Percentiles rank a stretch among this genome's conserved stretches.
Conservation (phyloP, 1,140 invertebrate genomes). For the Bombyx mandarina region DNA sequence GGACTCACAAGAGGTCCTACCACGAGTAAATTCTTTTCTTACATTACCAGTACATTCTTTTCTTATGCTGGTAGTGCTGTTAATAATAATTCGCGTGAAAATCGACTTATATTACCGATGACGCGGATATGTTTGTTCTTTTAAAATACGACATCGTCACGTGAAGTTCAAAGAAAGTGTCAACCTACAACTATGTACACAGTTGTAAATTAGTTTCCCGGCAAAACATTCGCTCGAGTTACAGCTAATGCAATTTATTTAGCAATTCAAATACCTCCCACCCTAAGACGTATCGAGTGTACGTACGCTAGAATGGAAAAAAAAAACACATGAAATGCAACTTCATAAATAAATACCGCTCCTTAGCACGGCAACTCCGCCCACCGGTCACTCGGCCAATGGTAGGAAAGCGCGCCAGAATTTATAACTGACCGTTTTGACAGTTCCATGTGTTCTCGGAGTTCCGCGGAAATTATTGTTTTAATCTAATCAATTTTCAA, state of each 20-base stretch:
- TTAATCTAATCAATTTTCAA: neutral
- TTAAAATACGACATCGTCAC: too few relatives aligned
- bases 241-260: slow-evolving; percentile 1
- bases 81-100: too few relatives aligned
- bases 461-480: slow-evolving; percentile 10
- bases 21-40: too few relatives aligned
- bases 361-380: slow-evolving; percentile 46
- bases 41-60: too few relatives aligned
- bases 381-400: slow-evolving; percentile 33
- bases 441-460: slow-evolving; percentile 50
- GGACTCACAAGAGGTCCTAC: too few relatives aligned
- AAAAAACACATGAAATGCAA: slow-evolving; percentile 50
- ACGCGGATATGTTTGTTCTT: too few relatives aligned
- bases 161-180: neutral
- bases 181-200: neutral
- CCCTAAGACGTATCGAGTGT: slow-evolving; percentile 13
- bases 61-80: too few relatives aligned
- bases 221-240: neutral
- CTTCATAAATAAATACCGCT: slow-evolving; percentile 63
- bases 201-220: slow-evolving; percentile 1
- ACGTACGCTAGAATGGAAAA: slow-evolving; percentile 13
- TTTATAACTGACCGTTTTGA: slow-evolving; percentile 64
- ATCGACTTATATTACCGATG: too few relatives aligned
- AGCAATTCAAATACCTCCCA: slow-evolving; percentile 7
- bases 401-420: slow-evolving; percentile 40